These are phyloP conservation scores for Bruchidius siliquastri DNA, from an alignment of 2,888 invertebrate species.

Conservation along the genomic window DNA sequence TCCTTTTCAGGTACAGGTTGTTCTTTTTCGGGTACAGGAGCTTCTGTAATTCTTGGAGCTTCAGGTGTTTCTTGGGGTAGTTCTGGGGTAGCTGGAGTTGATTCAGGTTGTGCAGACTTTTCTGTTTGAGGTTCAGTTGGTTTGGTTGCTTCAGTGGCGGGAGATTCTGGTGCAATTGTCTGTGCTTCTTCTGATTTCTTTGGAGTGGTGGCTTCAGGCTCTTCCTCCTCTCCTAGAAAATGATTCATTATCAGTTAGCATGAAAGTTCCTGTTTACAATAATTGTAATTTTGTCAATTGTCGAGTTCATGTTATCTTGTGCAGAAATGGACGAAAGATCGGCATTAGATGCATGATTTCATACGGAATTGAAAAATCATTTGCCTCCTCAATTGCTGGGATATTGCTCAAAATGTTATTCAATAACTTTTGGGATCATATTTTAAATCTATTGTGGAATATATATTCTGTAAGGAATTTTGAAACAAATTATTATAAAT, in stretches of 20 bases:
- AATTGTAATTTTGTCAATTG: no score
- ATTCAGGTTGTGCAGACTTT: neutral
- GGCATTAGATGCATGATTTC: no score
- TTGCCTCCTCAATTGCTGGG: no score
- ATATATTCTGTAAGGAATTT: no score
- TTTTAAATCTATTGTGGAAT: no score
- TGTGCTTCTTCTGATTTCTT: constrained; percentile 3
- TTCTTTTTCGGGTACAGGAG: neutral
- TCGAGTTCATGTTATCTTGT: no score
- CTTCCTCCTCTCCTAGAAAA: constrained; percentile 12
- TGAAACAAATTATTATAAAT: no score
- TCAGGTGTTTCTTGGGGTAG: constrained; percentile 6
- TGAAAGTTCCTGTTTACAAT: no score
- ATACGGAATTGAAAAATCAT: no score
- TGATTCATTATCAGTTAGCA: neutral
- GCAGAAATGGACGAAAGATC: no score
- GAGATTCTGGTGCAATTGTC: neutral
- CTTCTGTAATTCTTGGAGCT: constrained; percentile 7
- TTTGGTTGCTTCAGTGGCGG: constrained; percentile 1
- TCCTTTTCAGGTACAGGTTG: neutral
- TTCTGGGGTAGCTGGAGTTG: neutral
- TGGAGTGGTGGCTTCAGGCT: constrained; percentile 9
- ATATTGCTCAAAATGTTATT: no score
- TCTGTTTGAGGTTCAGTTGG: constrained; percentile 8
- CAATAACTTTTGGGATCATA: no score